A percentile compares a stretch with the other conserved stretches of the same genome.
Evolutionary conservation across 2,888 invertebrate species (phyloP).

Genomic region (Zaprionus lineosus): DNA sequence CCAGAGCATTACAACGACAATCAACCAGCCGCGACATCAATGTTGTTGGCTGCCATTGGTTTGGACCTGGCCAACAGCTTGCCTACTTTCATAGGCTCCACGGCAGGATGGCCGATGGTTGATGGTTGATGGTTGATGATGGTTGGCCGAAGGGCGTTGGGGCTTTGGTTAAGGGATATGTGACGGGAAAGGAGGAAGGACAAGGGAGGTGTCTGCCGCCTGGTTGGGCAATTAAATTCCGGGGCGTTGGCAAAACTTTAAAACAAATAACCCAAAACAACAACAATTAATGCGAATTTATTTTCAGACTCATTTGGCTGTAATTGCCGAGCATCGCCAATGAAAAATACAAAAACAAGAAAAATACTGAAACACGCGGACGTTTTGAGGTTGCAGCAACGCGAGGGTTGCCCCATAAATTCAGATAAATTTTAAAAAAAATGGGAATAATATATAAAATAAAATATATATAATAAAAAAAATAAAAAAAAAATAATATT

Average conservation of each 20-base stretch:
- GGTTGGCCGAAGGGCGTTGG: no score
- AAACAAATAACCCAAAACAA: conserved; percentile 65
- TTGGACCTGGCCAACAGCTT: conserved; percentile 11
- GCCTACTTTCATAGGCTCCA: conserved; percentile 28
- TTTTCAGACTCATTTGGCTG: conserved; percentile 71
- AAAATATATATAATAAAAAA: no score
- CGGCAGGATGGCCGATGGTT: conserved; percentile 28
- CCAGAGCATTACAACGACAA: conserved; percentile 56
- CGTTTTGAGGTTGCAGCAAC: conserved; percentile 14
- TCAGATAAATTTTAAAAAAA: background rate
- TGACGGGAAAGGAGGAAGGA: background rate
- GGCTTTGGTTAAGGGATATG: no score
- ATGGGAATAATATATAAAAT: background rate
- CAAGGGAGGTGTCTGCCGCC: conserved; percentile 19
- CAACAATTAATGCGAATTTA: conserved; percentile 73
- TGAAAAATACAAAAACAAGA: conserved; percentile 25
- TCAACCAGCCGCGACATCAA: conserved; percentile 63
- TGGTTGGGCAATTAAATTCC: conserved; percentile 61
- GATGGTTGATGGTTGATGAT: no score
- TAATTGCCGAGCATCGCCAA: conserved; percentile 58
- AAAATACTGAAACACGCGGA: conserved; percentile 32
- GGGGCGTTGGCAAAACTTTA: conserved; percentile 45
- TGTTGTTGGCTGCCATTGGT: conserved; percentile 2
- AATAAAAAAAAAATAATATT: no score
- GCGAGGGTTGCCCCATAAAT: conserved; percentile 10